phyloP scores from a whole-genome alignment of 2,113 vertebrate species.

The Gnathonemus longibarbis region DNA sequence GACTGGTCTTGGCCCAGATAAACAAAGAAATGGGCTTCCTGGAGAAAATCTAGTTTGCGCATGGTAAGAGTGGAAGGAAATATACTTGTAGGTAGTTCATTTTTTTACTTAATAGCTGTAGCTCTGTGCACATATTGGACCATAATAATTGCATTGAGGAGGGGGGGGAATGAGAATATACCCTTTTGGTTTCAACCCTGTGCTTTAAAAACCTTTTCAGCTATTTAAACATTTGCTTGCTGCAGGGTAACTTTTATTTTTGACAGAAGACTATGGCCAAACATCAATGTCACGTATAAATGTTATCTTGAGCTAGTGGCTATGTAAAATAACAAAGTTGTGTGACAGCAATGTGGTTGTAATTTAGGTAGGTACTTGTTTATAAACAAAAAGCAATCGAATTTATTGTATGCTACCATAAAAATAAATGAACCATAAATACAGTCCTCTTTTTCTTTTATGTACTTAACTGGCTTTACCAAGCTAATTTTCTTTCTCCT shows the following conservation, averaged over 20 bases:
- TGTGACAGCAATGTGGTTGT: neutral
- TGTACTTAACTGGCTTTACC: neutral
- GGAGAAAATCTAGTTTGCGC: neutral
- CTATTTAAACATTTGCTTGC: neutral
- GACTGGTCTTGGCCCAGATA: neutral
- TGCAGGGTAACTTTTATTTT: neutral
- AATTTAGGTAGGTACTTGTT: neutral
- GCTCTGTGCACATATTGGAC: neutral
- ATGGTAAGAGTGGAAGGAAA: neutral
- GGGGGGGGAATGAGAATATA: neutral
- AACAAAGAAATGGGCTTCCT: neutral
- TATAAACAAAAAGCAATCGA: constrained; percentile 1
- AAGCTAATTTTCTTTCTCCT: neutral
- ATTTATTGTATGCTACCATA: neutral
- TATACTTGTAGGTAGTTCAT: neutral
- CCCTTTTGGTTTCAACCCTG: neutral
- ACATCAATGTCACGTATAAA: constrained; percentile 1
- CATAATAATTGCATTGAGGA: neutral
- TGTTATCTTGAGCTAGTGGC: neutral
- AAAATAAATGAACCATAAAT: neutral
- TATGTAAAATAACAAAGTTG: neutral
- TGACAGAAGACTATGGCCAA: neutral
- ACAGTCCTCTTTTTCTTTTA: neutral
- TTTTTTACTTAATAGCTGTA: neutral
- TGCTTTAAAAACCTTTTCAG: neutral